Evolutionary conservation across 2,797 vertebrate species (phyloP).

Genomic region (Galagoides demidoff): DNA sequence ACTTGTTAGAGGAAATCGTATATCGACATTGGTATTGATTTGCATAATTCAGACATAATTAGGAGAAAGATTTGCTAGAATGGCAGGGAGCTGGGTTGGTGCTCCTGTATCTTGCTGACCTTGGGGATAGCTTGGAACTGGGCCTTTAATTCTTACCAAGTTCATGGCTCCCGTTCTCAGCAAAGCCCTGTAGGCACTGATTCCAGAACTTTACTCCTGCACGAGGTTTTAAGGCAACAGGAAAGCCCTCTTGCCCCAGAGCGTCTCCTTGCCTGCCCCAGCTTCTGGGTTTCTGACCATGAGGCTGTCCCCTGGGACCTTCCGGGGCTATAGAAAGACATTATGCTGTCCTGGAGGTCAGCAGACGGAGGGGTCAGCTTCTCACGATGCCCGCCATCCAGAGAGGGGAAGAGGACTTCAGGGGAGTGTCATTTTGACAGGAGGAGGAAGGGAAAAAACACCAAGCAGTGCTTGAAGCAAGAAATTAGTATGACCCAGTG

Average conservation of each 20-base stretch:
- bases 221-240: not conserved
- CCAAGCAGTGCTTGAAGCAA: not conserved
- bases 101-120: not conserved
- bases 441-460: not conserved
- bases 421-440: not conserved
- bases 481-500: not conserved
- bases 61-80: conserved; percentile 5
- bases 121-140: not conserved
- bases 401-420: not conserved
- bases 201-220: not conserved
- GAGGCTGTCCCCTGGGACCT: fast-evolving
- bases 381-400: not conserved
- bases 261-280: not conserved
- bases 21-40: conserved; percentile 66
- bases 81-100: not conserved
- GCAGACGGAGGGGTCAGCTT: fast-evolving
- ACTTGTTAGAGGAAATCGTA: conserved; percentile 66
- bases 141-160: not conserved
- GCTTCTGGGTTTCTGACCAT: not conserved
- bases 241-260: not conserved
- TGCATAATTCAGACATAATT: conserved; percentile 78
- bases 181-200: not conserved
- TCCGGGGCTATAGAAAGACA: not conserved
- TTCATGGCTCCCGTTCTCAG: not conserved
- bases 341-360: not conserved